Evolutionary conservation across 2,797 vertebrate genomes (phyloP).

Genomic region (Hephaestus fuliginosus): DNA sequence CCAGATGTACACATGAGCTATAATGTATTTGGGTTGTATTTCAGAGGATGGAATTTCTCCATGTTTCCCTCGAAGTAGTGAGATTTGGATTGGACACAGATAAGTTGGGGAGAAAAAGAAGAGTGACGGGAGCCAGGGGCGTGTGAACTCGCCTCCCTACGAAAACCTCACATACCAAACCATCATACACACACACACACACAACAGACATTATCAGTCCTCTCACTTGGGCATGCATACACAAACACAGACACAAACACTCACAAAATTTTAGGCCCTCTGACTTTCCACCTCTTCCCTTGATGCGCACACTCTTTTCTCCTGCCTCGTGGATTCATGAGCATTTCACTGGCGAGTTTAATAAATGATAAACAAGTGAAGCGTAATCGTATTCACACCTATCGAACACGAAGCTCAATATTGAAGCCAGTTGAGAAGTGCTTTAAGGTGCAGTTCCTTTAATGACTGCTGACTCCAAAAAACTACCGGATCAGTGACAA

Average conservation of each 20-base stretch:
- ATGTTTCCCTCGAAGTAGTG: constrained; percentile 29
- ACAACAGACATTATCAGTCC: background rate
- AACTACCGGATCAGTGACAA: constrained; percentile 6
- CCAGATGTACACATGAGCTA: constrained; percentile 46
- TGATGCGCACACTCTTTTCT: background rate
- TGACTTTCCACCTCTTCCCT: constrained; percentile 23
- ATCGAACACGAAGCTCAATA: constrained; percentile 26
- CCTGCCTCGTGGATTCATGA: background rate
- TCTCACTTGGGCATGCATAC: background rate
- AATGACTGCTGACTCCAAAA: constrained; percentile 44
- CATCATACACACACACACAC: constrained; percentile 37
- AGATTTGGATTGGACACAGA: constrained; percentile 50
- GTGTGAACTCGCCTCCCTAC: constrained; percentile 55
- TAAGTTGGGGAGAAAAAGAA: constrained; percentile 40
- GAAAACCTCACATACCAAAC: constrained; percentile 45
- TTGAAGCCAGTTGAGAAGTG: constrained; percentile 31
- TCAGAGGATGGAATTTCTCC: constrained; percentile 25
- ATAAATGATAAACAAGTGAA: constrained; percentile 46
- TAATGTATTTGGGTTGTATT: constrained; percentile 30
- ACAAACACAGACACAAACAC: constrained; percentile 25
- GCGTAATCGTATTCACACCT: constrained; percentile 31
- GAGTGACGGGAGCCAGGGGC: constrained; percentile 41
- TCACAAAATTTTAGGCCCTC: background rate
- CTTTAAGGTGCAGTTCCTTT: constrained; percentile 33
- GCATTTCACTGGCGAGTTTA: constrained; percentile 31